These are phyloP conservation scores for Rhadinocentrus ornatus DNA, from an alignment of 2,797 vertebrate species.

Conservation along the genomic window DNA sequence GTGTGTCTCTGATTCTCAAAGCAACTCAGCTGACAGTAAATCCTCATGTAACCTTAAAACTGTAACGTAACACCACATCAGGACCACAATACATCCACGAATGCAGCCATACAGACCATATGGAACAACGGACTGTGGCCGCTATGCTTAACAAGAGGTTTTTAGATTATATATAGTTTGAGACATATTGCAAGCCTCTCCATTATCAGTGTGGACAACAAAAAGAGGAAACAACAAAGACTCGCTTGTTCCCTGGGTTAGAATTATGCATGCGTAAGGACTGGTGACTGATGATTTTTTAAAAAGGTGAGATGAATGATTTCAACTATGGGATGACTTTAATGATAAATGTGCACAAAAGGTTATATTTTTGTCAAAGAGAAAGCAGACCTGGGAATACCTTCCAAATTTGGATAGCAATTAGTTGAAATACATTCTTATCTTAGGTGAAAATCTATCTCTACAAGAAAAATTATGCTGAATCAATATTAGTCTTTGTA, in stretches of 20 bases:
- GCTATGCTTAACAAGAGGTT: conserved; percentile 28
- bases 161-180: conserved; percentile 37
- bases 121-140: conserved; percentile 46
- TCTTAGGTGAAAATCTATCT: neutral
- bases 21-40: conserved; percentile 60
- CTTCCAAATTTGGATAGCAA: neutral
- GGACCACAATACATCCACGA: conserved; percentile 14
- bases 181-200: conserved; percentile 40
- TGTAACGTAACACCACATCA: conserved; percentile 54
- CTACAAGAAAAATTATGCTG: neutral
- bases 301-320: conserved; percentile 31
- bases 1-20: conserved; percentile 38
- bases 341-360: neutral
- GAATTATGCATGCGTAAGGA: conserved; percentile 25
- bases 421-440: neutral
- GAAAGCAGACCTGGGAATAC: too few species aligned
- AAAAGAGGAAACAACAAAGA: conserved; percentile 48
- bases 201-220: conserved; percentile 26
- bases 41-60: conserved; percentile 49
- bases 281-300: conserved; percentile 30
- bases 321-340: conserved; percentile 30
- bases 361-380: neutral
- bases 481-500: neutral
- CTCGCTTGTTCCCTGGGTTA: conserved; percentile 51
- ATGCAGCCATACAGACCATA: conserved; percentile 48